A percentile compares a stretch with the other conserved stretches of the same genome.
Evolutionary conservation across 2,888 invertebrate genomes (phyloP).

Genomic region (Trissolcus japonicus): DNA sequence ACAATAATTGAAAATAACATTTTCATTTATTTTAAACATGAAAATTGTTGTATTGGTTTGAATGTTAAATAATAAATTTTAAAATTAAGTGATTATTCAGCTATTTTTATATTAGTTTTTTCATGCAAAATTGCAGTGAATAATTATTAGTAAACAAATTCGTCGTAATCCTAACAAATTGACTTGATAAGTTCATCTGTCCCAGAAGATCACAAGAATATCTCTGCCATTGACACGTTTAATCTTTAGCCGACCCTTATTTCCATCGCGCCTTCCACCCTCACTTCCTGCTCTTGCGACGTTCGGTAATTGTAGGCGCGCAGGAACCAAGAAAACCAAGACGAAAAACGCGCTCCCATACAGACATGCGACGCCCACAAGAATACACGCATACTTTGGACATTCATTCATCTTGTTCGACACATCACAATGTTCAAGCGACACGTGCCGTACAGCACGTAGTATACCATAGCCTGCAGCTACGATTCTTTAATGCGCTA

Average conservation of each 20-base stretch:
- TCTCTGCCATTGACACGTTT: conserved; percentile 62
- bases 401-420: conserved; percentile 19
- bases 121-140: too few relatives aligned
- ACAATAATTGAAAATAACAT: neutral
- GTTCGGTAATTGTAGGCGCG: conserved; percentile 61
- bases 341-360: conserved; percentile 22
- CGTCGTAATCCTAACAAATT: neutral
- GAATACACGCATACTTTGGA: conserved; percentile 46
- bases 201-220: conserved; percentile 55
- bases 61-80: neutral
- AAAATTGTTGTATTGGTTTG: neutral
- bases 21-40: neutral
- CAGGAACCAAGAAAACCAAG: conserved; percentile 54
- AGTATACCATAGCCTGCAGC: conserved; percentile 58
- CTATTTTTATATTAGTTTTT: too few relatives aligned
- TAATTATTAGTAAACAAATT: neutral
- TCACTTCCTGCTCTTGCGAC: conserved; percentile 56
- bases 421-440: conserved; percentile 47
- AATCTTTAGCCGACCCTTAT: conserved; percentile 59
- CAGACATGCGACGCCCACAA: conserved; percentile 41
- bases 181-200: conserved; percentile 28
- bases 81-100: too few relatives aligned
- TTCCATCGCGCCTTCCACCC: conserved; percentile 49
- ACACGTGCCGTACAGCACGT: conserved; percentile 59
- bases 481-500: conserved; percentile 61